Evolutionary conservation across 2,888 invertebrate species (phyloP), one percentile per base, ranked within the genome.

Genomic region (Crematogaster levior): DNA sequence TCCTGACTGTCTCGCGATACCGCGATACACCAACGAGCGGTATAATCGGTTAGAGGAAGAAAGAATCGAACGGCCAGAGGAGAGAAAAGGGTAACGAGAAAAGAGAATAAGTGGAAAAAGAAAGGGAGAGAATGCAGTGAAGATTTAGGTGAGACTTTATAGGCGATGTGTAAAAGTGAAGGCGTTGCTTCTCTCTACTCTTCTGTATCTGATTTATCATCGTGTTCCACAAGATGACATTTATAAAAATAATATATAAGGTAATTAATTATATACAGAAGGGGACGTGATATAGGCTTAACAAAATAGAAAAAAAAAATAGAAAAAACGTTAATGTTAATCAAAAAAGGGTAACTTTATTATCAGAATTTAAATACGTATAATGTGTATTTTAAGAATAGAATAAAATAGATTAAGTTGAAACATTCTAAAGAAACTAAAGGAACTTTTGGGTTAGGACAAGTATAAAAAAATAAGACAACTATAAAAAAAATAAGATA

Each of bases 1-100:
- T 58, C 53, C 46, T 53, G 60, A 21, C 80, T 63, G 75, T 81
- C 63, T 81, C 60, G 75, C 75, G 80, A 75, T 60, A 74, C 21
- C 60, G 80, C 48, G 80, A 75, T n/a, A n/a, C 80, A 70, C 75
- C 80, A 74, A 80, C 46, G 84, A 72, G 79, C 85, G 87, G n/a
- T 88, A 81, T 88, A 82, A 84, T 87, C 81, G 86, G 74, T 66
- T 65, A 27, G 40, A 75, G 30, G 40, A 48, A 74, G 68, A 80
- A 83, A 83, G 70, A 79, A 56, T 79, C 63, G 74, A 34, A 75
- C 51, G 27, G 3, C 21, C 27, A 27, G 9, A 30, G 53, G 40
- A 21, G 40, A 30, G 43, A 30, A 43, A 34, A 56, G 56, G 7
- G 34, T 21, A 24, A 24, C 3, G n/a, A 27, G 51, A 27, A 27